Conservation (phyloP, 2,113 vertebrate species). For the Corythornis madagascariensis region DNA sequence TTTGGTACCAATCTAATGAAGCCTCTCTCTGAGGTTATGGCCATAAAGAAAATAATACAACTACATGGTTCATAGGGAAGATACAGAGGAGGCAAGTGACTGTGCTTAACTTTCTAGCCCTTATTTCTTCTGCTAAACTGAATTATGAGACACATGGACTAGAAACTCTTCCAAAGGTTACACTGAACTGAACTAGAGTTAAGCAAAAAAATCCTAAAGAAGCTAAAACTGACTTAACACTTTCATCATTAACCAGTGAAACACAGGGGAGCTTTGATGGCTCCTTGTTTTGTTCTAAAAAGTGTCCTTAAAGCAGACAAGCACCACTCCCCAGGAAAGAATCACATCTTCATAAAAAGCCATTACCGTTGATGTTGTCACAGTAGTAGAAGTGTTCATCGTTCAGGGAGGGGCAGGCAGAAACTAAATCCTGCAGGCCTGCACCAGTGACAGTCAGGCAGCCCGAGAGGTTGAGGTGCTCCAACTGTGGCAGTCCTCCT, state of each 20-base stretch:
- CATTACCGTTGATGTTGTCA: conserved; percentile 99
- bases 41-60: not conserved
- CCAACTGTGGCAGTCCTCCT: conserved; percentile 91
- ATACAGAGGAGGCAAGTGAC: not conserved
- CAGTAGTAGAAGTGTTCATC: conserved; percentile 99
- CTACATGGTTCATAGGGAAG: not conserved
- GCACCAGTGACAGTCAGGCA: conserved; percentile 92
- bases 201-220: not conserved
- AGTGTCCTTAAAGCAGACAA: not conserved
- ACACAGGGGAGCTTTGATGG: not conserved
- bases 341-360: conserved; percentile 23
- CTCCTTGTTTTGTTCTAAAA: not conserved
- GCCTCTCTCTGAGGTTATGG: not conserved
- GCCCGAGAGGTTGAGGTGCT: conserved; percentile 96
- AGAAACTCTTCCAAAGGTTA: not conserved
- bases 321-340: not conserved
- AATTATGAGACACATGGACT: not conserved
- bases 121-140: not conserved
- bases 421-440: conserved; percentile 92
- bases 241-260: not conserved
- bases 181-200: not conserved
- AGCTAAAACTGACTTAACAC: not conserved
- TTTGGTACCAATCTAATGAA: not conserved
- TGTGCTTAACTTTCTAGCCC: not conserved
- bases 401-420: conserved; percentile 91